These are phyloP conservation scores for Xenopus laevis DNA, from an alignment of 2,113 vertebrate species.

Conservation along the genomic window DNA sequence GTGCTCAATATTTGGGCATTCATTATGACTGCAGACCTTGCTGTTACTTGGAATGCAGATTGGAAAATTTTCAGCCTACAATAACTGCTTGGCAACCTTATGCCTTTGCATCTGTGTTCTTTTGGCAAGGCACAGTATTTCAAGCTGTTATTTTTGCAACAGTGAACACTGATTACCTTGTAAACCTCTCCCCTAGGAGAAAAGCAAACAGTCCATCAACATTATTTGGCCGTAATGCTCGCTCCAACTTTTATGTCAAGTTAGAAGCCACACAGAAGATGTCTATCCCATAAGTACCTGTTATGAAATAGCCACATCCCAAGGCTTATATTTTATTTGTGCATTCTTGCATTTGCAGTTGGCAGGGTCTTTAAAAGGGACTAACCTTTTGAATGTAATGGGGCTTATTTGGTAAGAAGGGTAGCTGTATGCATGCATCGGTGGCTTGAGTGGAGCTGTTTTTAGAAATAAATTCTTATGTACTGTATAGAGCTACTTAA, in stretches of 20 bases:
- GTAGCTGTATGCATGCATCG: no score
- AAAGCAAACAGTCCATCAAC: constrained; percentile 4
- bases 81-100: constrained; percentile 5
- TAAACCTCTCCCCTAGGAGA: constrained; percentile 1
- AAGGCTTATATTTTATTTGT: no score
- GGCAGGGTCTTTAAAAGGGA: no score
- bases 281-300: background rate
- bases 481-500: no score
- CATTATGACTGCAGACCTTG: background rate
- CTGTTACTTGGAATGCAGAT: background rate
- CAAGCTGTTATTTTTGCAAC: constrained; percentile 41
- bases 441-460: no score
- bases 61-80: background rate
- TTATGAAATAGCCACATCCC: no score
- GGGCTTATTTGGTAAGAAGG: no score
- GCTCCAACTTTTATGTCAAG: background rate
- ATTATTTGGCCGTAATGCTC: constrained; percentile 1
- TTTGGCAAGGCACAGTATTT: constrained; percentile 19
- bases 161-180: constrained; percentile 36
- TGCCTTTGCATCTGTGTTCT: constrained; percentile 21
- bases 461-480: no score
- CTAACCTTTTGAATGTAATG: no score
- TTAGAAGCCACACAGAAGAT: background rate
- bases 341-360: no score
- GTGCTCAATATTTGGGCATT: background rate